Conservation (phyloP, 2,888 invertebrate genomes). For the Drosophila nigritarsus region DNA sequence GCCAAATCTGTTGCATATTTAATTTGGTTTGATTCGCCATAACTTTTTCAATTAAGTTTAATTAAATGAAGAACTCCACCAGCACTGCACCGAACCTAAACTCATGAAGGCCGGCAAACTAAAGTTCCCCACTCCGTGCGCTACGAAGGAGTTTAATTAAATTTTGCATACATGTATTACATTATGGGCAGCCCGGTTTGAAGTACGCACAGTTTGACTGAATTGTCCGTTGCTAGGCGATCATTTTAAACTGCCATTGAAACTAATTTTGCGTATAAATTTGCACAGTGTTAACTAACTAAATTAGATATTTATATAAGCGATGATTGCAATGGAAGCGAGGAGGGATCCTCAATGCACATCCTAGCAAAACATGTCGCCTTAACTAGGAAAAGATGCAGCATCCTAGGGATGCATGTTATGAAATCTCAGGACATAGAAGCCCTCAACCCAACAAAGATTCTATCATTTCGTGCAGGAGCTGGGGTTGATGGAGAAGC, state of each 20-base stretch:
- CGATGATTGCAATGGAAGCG: no score
- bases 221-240: constrained; percentile 14
- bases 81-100: constrained; percentile 16
- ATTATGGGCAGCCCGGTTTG: constrained; percentile 19
- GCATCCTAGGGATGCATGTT: no score
- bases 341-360: no score
- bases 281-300: neutral
- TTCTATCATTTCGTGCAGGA: no score
- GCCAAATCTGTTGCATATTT: constrained; percentile 74
- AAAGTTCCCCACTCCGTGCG: neutral
- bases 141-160: constrained; percentile 43
- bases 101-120: constrained; percentile 18
- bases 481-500: no score
- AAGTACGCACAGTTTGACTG: constrained; percentile 44
- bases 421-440: no score
- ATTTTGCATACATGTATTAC: constrained; percentile 34
- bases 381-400: no score
- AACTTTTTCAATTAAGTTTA: constrained; percentile 77
- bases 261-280: constrained; percentile 2
- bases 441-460: no score
- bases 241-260: constrained; percentile 6
- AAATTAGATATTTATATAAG: no score
- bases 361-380: no score
- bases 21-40: constrained; percentile 72
- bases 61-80: constrained; percentile 65